A percentile compares a stretch with the other conserved stretches of the same genome.
These are phyloP conservation scores for Latrodectus hesperus DNA, from an alignment of 2,888 invertebrate genomes.

Conservation along the genomic window DNA sequence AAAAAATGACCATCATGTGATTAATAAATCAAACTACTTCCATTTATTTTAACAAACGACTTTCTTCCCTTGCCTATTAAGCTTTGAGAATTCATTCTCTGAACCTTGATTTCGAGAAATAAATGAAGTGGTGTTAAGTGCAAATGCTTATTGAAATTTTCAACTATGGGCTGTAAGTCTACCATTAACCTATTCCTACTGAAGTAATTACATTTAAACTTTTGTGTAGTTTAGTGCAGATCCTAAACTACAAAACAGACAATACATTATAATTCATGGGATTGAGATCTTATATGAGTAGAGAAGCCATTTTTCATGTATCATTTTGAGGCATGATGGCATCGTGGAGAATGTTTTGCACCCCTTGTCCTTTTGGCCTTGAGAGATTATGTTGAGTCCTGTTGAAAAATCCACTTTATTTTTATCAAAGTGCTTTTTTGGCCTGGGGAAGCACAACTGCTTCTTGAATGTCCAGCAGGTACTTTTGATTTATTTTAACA, in stretches of 20 bases:
- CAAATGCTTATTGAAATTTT: constrained; percentile 14
- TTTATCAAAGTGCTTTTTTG: background rate
- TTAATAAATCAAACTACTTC: too few relatives aligned
- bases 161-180: constrained; percentile 9
- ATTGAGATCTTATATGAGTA: background rate
- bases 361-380: background rate
- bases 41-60: too few relatives aligned
- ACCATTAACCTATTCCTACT: background rate
- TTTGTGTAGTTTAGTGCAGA: constrained; percentile 13
- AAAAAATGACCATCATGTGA: too few relatives aligned
- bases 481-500: constrained; percentile 2
- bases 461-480: background rate
- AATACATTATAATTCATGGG: background rate
- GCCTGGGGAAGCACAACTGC: background rate
- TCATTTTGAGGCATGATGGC: background rate
- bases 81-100: too few relatives aligned
- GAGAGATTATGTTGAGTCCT: background rate
- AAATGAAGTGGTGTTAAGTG: too few relatives aligned
- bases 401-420: background rate
- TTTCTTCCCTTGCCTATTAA: too few relatives aligned
- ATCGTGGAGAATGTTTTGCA: too few relatives aligned
- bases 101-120: too few relatives aligned
- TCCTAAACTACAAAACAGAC: background rate
- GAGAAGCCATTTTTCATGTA: background rate
- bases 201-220: constrained; percentile 1